These are phyloP conservation scores for Yponomeuta plumbellus DNA, from an alignment of 2,888 invertebrate genomes.

Conservation along the genomic window DNA sequence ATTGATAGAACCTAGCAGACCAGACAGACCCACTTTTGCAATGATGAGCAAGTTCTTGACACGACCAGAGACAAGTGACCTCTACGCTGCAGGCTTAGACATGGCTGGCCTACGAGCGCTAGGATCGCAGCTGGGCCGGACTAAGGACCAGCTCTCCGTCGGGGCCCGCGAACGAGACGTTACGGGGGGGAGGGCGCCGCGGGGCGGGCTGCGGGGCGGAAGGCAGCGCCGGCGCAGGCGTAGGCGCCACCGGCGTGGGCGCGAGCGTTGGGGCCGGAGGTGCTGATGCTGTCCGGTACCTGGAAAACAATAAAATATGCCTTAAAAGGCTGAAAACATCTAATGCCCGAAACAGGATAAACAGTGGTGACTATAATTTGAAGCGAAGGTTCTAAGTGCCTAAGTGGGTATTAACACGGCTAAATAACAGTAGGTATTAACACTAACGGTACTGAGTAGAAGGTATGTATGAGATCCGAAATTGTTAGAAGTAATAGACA, in stretches of 20 bases:
- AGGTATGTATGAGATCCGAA: no score
- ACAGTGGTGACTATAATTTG: neutral
- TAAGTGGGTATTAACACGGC: no score
- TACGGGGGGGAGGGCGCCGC: slow-evolving; percentile 56
- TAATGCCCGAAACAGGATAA: neutral
- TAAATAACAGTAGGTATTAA: no score
- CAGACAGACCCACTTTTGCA: no score
- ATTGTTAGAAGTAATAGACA: no score
- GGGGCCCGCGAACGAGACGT: slow-evolving; percentile 71
- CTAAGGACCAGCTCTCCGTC: slow-evolving; percentile 79
- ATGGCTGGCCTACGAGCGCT: slow-evolving; percentile 37
- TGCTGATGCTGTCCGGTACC: slow-evolving; percentile 52
- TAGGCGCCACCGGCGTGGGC: slow-evolving; percentile 20
- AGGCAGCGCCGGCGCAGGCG: slow-evolving; percentile 26
- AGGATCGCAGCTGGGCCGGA: slow-evolving; percentile 78
- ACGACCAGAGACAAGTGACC: neutral
- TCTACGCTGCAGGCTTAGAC: neutral
- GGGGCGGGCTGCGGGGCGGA: slow-evolving; percentile 31
- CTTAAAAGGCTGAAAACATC: neutral
- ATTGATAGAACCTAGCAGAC: no score
- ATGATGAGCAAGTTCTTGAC: no score
- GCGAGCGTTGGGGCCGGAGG: slow-evolving; percentile 20
- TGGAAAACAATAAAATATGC: neutral
- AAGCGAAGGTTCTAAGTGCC: no score
- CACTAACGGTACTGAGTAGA: no score